Percentiles rank a stretch among this genome's conserved stretches.
Conservation (phyloP, 2,113 vertebrate species). For the Cyprinus carpio region DNA sequence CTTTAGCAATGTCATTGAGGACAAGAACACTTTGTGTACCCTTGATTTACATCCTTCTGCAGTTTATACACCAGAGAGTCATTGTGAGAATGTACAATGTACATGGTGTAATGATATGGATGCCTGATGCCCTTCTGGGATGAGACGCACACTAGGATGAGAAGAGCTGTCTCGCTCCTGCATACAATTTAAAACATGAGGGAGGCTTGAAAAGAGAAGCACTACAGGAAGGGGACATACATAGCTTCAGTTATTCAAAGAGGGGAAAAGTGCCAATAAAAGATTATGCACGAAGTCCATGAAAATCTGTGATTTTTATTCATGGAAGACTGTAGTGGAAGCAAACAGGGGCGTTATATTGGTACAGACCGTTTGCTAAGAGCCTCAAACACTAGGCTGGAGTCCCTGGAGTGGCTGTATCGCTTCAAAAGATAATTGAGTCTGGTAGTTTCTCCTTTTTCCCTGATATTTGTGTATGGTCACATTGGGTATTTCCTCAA, state of each 20-base stretch:
- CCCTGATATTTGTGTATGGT: slow-evolving; percentile 1
- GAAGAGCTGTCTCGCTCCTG: background rate
- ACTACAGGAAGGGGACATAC: background rate
- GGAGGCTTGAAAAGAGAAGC: slow-evolving; percentile 19
- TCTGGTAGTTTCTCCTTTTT: background rate
- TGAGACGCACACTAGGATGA: background rate
- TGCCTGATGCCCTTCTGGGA: slow-evolving; percentile 21
- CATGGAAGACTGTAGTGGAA: slow-evolving; percentile 29
- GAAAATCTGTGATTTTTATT: slow-evolving; percentile 35
- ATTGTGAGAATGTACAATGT: slow-evolving; percentile 11
- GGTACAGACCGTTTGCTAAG: slow-evolving; percentile 35
- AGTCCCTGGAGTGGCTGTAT: slow-evolving; percentile 26
- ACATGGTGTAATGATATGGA: slow-evolving; percentile 20
- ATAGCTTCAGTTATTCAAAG: slow-evolving; percentile 28
- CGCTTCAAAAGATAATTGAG: slow-evolving; percentile 30
- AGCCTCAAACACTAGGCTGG: slow-evolving; percentile 3
- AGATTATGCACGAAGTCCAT: slow-evolving; percentile 28
- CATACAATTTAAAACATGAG: slow-evolving; percentile 25
- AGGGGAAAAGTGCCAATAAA: background rate
- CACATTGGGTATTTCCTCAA: slow-evolving; percentile 11
- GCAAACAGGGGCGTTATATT: slow-evolving; percentile 18
- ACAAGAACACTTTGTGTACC: slow-evolving; percentile 27
- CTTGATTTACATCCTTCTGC: slow-evolving; percentile 18
- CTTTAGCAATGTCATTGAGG: slow-evolving; percentile 8
- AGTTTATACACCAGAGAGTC: background rate